Conservation (phyloP, 2,797 vertebrate genomes). For the Galago senegalensis region DNA sequence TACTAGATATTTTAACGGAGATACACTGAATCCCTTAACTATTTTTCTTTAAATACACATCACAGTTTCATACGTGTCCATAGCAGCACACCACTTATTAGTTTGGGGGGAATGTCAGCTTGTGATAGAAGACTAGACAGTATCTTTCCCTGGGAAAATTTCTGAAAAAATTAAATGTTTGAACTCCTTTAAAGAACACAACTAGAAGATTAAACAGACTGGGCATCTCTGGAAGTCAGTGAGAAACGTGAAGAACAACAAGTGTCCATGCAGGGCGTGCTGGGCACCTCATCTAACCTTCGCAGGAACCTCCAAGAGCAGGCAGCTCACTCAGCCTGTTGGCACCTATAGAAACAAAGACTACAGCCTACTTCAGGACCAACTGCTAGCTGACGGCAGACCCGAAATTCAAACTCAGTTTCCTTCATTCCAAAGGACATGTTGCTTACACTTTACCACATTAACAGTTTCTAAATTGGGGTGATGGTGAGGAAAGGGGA, state of each 20-base stretch:
- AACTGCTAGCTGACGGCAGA: not conserved
- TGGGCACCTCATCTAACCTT: not conserved
- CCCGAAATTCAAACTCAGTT: slow-evolving; percentile 1
- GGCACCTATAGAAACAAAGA: not conserved
- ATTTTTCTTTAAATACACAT: not conserved
- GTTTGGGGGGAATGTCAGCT: not conserved
- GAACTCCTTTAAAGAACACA: not conserved
- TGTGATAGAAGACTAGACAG: not conserved
- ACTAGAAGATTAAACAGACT: not conserved
- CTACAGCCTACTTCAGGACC: not conserved
- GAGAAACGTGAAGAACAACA: not conserved
- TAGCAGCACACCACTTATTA: not conserved
- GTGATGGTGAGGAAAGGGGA: not conserved
- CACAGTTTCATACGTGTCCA: slow-evolving; percentile 18
- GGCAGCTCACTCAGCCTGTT: not conserved
- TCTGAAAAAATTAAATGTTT: slow-evolving; percentile 31
- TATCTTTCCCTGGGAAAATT: not conserved
- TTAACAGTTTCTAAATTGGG: not conserved
- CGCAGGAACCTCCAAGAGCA: not conserved
- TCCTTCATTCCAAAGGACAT: not conserved
- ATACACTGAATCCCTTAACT: not conserved
- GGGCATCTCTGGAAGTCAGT: not conserved
- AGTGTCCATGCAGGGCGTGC: not conserved
- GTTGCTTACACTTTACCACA: not conserved
- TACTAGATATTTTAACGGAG: not conserved